Evolutionary conservation across 2,797 vertebrate species (phyloP).

Genomic region (Xenops minutus): DNA sequence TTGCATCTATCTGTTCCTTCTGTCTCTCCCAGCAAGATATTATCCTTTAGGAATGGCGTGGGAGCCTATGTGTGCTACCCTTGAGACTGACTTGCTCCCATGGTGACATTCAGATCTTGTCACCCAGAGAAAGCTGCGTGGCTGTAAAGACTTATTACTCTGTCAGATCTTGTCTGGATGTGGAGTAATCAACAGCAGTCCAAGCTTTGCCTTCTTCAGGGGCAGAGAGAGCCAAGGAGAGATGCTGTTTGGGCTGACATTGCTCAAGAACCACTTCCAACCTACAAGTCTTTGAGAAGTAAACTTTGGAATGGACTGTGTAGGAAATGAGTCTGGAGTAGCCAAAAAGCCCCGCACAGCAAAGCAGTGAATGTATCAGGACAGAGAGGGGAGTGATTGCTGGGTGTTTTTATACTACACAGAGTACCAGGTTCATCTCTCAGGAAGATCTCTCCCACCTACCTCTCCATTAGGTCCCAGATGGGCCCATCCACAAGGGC

Average conservation of each 20-base stretch:
- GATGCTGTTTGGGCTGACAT: not conserved
- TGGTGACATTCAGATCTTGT: not conserved
- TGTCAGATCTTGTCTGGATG: not conserved
- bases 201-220: not conserved
- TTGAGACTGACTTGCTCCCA: rapidly evolving
- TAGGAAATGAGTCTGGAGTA: not conserved
- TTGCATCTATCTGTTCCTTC: not conserved
- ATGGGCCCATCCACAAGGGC: not conserved
- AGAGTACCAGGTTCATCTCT: not conserved
- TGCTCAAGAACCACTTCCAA: not conserved
- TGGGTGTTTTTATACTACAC: not conserved
- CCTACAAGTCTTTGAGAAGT: not conserved
- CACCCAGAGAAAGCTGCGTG: not conserved
- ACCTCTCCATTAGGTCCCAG: not conserved
- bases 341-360: not conserved
- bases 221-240: not conserved
- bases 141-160: not conserved
- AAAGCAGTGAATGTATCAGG: not conserved
- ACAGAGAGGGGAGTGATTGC: not conserved
- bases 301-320: not conserved
- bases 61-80: not conserved
- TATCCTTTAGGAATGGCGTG: not conserved
- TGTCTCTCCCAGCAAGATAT: not conserved
- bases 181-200: not conserved
- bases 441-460: not conserved